phyloP scores from a whole-genome alignment of 2,888 invertebrate species.

The Rotaria macrura region DNA sequence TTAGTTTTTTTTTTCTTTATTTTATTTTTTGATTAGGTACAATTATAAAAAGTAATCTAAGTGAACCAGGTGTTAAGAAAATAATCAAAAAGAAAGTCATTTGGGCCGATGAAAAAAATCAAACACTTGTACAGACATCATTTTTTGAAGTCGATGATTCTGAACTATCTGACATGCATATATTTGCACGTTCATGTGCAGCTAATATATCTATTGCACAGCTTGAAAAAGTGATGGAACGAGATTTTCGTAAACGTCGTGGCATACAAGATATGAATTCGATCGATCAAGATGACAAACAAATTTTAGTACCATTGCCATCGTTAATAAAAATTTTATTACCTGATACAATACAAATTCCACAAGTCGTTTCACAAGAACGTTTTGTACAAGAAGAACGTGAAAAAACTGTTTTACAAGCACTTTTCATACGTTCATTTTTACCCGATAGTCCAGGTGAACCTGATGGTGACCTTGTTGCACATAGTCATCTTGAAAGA shows the following conservation, averaged over 20 bases:
- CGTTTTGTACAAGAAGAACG: neutral
- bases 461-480: neutral
- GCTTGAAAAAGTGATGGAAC: constrained; percentile 12
- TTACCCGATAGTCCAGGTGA: constrained; percentile 13
- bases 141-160: constrained; percentile 14
- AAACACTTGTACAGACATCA: neutral
- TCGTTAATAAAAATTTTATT: neutral
- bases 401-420: constrained; percentile 20
- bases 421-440: constrained; percentile 18
- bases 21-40: neutral
- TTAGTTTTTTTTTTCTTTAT: neutral
- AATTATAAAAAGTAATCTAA: constrained; percentile 18
- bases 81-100: constrained; percentile 5
- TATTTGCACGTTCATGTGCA: neutral
- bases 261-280: neutral
- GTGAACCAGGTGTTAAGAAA: neutral
- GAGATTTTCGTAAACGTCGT: neutral
- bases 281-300: neutral
- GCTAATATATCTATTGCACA: constrained; percentile 6
- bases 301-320: neutral
- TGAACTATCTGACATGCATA: neutral
- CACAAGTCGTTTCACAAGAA: neutral
- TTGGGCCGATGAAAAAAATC: constrained; percentile 23
- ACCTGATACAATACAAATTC: neutral
- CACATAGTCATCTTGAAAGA: neutral